phyloP scores from a whole-genome alignment of 2,888 invertebrate species.

The Atethmia centrago region DNA sequence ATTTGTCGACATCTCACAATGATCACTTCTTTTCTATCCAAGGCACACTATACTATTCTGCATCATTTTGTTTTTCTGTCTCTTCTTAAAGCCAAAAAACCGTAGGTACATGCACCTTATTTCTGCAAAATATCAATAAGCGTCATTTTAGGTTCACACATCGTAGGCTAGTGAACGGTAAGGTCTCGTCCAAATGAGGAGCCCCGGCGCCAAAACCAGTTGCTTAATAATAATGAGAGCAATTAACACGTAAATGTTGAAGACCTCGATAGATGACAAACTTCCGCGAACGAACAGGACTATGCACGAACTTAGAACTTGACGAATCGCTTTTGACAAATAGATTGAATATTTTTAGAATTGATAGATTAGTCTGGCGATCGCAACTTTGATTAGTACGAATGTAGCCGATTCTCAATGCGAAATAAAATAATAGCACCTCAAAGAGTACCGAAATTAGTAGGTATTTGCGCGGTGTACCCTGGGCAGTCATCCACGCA shows the following conservation, averaged over 20 bases:
- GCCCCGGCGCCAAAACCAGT: conserved; percentile 67
- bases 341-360: conserved; percentile 41
- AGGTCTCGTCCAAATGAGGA: conserved; percentile 63
- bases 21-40: background rate
- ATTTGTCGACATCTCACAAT: background rate
- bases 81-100: background rate
- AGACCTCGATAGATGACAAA: conserved; percentile 68
- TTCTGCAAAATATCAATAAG: conserved; percentile 17
- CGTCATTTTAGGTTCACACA: conserved; percentile 65
- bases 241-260: conserved; percentile 71
- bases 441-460: background rate
- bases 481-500: background rate
- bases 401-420: conserved; percentile 1
- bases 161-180: conserved; percentile 65
- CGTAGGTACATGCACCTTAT: background rate
- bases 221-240: conserved; percentile 72
- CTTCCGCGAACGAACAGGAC: conserved; percentile 66
- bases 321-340: conserved; percentile 48
- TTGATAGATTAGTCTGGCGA: conserved; percentile 39
- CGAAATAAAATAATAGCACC: background rate
- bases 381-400: conserved; percentile 1
- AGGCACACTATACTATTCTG: background rate
- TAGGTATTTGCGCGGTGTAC: background rate
- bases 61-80: background rate
- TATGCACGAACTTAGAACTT: conserved; percentile 31